Evolutionary conservation across 1,140 invertebrate genomes (phyloP).

Genomic region (Pantala flavescens): DNA sequence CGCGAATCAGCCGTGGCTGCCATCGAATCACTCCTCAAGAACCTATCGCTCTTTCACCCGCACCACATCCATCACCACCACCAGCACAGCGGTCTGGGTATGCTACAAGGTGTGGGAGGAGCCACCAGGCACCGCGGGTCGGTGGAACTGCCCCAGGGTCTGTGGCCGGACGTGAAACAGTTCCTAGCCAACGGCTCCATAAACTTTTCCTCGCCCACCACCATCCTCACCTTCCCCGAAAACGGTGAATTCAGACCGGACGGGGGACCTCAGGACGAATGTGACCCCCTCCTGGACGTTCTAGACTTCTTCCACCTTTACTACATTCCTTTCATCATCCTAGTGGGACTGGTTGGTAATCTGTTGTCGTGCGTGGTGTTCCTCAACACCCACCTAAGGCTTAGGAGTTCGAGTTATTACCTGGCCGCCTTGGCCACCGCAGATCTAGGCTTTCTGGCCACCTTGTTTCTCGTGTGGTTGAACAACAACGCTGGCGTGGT

Average conservation of each 20-base stretch:
- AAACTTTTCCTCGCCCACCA: background rate
- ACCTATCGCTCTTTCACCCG: background rate
- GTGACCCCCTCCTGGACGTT: slow-evolving; percentile 28
- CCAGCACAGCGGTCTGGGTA: background rate
- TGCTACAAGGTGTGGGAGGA: background rate
- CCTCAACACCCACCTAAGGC: slow-evolving; percentile 41
- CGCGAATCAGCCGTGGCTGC: background rate
- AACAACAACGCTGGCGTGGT: slow-evolving; percentile 32
- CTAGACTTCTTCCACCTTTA: slow-evolving; percentile 42
- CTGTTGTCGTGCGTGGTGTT: slow-evolving; percentile 46
- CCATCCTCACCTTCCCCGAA: background rate
- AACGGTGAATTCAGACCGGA: background rate
- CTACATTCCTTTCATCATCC: slow-evolving; percentile 43
- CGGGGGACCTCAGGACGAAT: slow-evolving; percentile 7
- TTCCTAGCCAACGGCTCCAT: slow-evolving; percentile 16
- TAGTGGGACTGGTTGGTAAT: slow-evolving; percentile 44
- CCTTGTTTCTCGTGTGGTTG: slow-evolving; percentile 43
- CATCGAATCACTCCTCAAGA: background rate
- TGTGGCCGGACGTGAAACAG: background rate
- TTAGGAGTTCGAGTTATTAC: slow-evolving; percentile 47
- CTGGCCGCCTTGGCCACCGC: slow-evolving; percentile 44
- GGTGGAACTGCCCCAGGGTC: background rate
- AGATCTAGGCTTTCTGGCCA: slow-evolving; percentile 42
- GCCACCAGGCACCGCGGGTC: background rate
- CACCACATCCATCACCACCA: background rate